Base-by-base conservation (phyloP, 2,113 vertebrate species). In the Dipodomys ordii region DNA sequence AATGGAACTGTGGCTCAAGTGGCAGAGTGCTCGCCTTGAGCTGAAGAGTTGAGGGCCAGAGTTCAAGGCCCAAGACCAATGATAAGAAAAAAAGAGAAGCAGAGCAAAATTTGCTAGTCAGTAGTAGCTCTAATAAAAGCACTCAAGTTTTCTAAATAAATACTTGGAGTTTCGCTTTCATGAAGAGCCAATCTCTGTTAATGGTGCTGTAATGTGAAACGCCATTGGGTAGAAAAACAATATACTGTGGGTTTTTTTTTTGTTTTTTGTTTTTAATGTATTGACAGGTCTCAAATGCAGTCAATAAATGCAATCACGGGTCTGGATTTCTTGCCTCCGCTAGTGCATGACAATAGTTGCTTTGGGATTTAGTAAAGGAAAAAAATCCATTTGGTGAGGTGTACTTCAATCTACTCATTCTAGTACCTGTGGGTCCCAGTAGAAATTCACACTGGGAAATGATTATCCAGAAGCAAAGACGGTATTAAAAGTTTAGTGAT, bases 361-460 rank as follows among this genome's bases (percentile, higher is more conserved):
- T 39, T 39, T 39, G 35, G 35, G 35, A 39, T 39, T 39, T 39
- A 92, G 86, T 86, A 80, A 62, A 96, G 93, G 69, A 87, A 93
- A 92, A 62, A 79, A 96, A 73, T 96, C 95, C 85, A 78, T 97
- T 96, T 95, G 89, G 92, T 93, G 84, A 93, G 91, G 82, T 65
- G 90, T 93, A 80, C 80, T 98, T 97, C 94, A 97, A 95, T 97
- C 87, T 96, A 95, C 73, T 89, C 86, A 44, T 91, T 89, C 77
- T 93, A 96, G 97, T 97, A 96, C 96, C 83, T 92, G 9, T 65
- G 74, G 15, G 5, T 94, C 96, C 90, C 96, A 64, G 71, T 91
- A 93, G 88, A 97, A 97, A 97, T 96, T 94, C 57, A 94, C 92
- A 88, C 65, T 57, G 64, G 15, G 87, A 68, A 94, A 87, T 81